phyloP scores from a whole-genome alignment of 2,113 vertebrate species.

The Andinoacara biseriatus region DNA sequence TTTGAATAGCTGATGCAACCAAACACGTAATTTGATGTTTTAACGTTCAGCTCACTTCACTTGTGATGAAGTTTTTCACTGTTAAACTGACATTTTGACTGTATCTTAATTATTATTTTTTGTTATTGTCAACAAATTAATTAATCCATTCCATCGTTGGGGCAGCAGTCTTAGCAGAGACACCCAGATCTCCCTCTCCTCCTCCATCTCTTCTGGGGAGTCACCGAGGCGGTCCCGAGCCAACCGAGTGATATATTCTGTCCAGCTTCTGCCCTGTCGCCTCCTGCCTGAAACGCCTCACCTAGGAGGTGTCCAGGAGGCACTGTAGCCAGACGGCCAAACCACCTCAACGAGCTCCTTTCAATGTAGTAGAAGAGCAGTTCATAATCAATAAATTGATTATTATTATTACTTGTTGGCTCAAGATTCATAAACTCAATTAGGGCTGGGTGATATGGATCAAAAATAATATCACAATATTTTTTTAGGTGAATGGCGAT shows the following conservation, averaged over 20 bases:
- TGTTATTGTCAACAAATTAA: background rate
- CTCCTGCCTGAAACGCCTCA: background rate
- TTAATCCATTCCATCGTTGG: background rate
- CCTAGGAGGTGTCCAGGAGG: background rate
- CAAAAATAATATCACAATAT: too few species aligned
- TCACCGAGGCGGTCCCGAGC: accelerated
- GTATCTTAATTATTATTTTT: background rate
- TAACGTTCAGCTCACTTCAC: background rate
- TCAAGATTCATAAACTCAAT: background rate
- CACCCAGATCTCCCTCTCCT: background rate
- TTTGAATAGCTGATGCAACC: background rate
- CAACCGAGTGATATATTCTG: background rate
- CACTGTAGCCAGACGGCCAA: background rate
- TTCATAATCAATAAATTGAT: background rate
- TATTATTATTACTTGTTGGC: background rate
- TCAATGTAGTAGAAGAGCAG: background rate
- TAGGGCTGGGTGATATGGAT: too few species aligned
- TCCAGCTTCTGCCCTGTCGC: background rate
- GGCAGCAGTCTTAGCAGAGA: background rate
- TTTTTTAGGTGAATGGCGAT: too few species aligned
- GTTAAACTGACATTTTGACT: background rate
- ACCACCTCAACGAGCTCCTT: background rate
- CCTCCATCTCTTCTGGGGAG: background rate
- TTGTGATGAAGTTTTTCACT: background rate
- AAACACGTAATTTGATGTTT: background rate